Evolutionary conservation across 2,797 vertebrate genomes (phyloP), one percentile per base, ranked within the genome.

Genomic region (Geotrypetes seraphini): DNA sequence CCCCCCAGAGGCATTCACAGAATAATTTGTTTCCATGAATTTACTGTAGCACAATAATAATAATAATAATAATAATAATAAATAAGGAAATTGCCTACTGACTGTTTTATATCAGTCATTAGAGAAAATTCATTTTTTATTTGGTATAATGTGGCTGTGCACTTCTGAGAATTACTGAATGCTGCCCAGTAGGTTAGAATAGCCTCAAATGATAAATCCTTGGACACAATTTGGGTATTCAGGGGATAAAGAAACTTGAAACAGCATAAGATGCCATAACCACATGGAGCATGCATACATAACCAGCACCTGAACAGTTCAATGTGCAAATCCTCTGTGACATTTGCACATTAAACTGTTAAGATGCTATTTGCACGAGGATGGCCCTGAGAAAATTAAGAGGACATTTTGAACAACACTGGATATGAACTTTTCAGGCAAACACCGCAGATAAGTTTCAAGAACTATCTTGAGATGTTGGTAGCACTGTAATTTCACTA

Each of bases 1-100:
- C 75, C 79, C 74, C 43, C 74, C 60, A 79, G 79, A 80, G 77
- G 77, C 47, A 50, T 12, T 31, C 47, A 27, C 47, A 45, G 46
- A 52, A 31, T 36, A 63, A 43, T 35, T 10, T 60, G 2, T 35
- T 22, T 4, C 13, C 8, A 36, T 34, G 22, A 6, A 43, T 59
- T 65, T 56, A 49, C 8, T 24, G 7, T 27, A 46, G 10, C 9
- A 3, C 1, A 43, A 38, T 10, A 16, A 19, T n/a, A 57, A 54
- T n/a, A n/a, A n/a, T n/a, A 43, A 38, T 10, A 16, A 19, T n/a
- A 57, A 54, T n/a, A n/a, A n/a, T 10, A 16, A 19, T n/a, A 57
- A 54, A 7, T 4, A 28, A 8, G 6, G 23, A 43, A 42, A 25
- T 9, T 12, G 34, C 16, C 11, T 13, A 38, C 50, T 19, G n/a